Base-by-base conservation (phyloP, 2,797 vertebrate genomes). In the Benthosema pterotum region DNA sequence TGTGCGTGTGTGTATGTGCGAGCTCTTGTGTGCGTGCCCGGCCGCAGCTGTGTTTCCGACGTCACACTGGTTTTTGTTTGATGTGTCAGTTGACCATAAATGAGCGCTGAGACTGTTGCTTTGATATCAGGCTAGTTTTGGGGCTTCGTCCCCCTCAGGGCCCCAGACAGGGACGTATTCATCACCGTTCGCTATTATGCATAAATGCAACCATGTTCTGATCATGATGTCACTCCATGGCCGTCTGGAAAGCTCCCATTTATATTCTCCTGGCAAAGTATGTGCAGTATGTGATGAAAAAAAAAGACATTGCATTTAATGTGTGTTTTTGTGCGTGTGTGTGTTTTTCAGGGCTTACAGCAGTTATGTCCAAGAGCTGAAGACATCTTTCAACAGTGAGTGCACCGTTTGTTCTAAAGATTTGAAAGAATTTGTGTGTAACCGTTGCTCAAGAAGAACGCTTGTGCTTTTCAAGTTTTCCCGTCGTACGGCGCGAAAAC, bases 331-430 rank as follows among this genome's bases (percentile, higher is more conserved):
- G 50, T 7, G n/a, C 1, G 8, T 38, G 60, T 63, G 63, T 76
- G 57, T 72, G 25, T 57, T 11, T 52, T 56, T 57, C 80, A 93
- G 92, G 90, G 91, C 86, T 88, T 88, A 74, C 82, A 90, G 92
- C 92, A 91, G 92, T 92, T 82, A 93, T 93, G 92, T 91, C 87
- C 88, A 91, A 89, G 85, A 91, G 91, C 80, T 93, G 89, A 93
- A 91, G 90, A 92, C 91, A 83, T 85, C 86, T 89, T 80, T 84
- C 32, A 89, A 89, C 87, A 90, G 91, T 93, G 76, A 92, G 91
- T 91, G 87, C 60, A 62, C 55, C 22, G 3, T 43, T 1, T 11
- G 38, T 49, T 42, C 11, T 43, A 17, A 49, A 38, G 56, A 22
- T 59, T 32, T 32, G 28, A 32, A 11, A 59, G 16, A 15, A 19